Conservation (phyloP, 2,797 vertebrate species). For the Sebastes nivosus region DNA sequence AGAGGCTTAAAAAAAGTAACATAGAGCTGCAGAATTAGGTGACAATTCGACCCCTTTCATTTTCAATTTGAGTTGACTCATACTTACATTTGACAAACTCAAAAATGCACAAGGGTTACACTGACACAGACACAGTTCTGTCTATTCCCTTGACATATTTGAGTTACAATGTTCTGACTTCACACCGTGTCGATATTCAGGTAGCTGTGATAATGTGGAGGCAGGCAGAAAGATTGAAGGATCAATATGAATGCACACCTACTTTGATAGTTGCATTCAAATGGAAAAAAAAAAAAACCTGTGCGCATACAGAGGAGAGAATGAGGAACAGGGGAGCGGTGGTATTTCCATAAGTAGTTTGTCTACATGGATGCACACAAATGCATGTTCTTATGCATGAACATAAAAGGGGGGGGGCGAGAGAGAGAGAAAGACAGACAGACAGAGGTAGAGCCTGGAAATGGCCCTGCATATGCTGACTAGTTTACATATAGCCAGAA, state of each 20-base stretch:
- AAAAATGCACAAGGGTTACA: neutral
- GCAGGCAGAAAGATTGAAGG: neutral
- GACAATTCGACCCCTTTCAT: neutral
- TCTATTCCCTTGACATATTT: neutral
- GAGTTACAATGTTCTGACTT: neutral
- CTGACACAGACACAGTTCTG: neutral
- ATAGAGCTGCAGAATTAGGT: neutral
- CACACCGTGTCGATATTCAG: neutral
- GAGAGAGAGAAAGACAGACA: slow-evolving; percentile 3
- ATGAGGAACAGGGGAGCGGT: neutral
- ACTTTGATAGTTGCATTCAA: neutral
- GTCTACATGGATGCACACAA: slow-evolving; percentile 49
- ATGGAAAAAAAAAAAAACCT: neutral
- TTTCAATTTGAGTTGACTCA: neutral
- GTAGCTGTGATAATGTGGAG: neutral
- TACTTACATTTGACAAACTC: neutral
- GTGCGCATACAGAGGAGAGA: neutral
- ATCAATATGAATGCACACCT: neutral
- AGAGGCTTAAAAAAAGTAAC: neutral
- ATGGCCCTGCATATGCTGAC: slow-evolving; percentile 21
- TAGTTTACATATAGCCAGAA: slow-evolving; percentile 49
- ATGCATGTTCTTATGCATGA: slow-evolving; percentile 48
- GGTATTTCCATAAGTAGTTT: slow-evolving; percentile 46
- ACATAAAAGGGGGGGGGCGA: slow-evolving; percentile 13
- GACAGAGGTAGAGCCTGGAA: slow-evolving; percentile 23